These are phyloP conservation scores for Pogonus chalceus DNA, from an alignment of 1,140 invertebrate genomes.

Conservation along the genomic window DNA sequence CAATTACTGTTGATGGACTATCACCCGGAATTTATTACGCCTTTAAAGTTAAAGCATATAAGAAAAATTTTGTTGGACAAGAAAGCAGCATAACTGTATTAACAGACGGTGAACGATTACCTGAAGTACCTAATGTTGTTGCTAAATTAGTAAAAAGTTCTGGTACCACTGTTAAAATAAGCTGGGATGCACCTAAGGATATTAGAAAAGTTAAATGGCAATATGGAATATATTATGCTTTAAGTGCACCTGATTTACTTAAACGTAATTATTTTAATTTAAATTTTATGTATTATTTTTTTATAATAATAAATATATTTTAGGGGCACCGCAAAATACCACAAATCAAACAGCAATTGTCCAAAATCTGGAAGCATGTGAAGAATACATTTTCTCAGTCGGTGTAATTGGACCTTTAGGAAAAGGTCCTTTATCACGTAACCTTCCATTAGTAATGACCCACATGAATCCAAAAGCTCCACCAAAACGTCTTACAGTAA, in stretches of 20 bases:
- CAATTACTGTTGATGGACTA: conserved; percentile 43
- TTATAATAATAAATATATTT: not conserved
- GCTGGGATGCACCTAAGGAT: conserved; percentile 50
- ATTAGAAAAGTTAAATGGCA: conserved; percentile 42
- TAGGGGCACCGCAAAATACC: conserved; percentile 46
- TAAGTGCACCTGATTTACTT: conserved; percentile 38
- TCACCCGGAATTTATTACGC: conserved; percentile 40
- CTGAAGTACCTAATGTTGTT: conserved; percentile 38
- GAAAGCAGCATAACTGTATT: conserved; percentile 37
- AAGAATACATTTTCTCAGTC: conserved; percentile 62
- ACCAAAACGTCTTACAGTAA: conserved; percentile 43
- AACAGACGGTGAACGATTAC: conserved; percentile 46
- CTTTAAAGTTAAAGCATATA: conserved; percentile 45
- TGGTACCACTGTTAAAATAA: conserved; percentile 51
- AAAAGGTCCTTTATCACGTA: conserved; percentile 48
- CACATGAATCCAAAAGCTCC: conserved; percentile 49
- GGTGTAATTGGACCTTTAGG: conserved; percentile 52
- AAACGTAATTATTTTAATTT: conserved; percentile 31
- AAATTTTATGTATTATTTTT: not conserved
- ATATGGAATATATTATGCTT: conserved; percentile 56
- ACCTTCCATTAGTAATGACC: conserved; percentile 46
- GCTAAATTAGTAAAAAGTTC: conserved; percentile 43
- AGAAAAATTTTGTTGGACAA: conserved; percentile 48
- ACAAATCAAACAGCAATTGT: conserved; percentile 46
- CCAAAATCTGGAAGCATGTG: conserved; percentile 56